phyloP scores from a whole-genome alignment of 92 coral and sea anemone species.

The Desmophyllum pertusum region DNA sequence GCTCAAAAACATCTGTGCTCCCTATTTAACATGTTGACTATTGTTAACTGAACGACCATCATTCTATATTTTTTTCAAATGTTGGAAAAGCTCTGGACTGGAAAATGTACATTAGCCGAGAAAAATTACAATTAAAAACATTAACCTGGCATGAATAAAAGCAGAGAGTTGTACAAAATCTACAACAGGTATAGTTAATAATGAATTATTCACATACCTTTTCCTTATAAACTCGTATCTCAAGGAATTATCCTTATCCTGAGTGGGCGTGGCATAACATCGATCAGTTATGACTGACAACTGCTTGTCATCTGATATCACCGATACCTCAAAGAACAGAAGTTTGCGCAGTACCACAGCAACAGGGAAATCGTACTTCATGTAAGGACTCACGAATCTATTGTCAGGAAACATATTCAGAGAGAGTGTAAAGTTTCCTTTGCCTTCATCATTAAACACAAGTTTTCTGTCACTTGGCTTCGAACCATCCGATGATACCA shows the following conservation, averaged over 20 bases:
- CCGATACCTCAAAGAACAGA: slow-evolving; percentile 62
- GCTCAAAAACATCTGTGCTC: too few species aligned
- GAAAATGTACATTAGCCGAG: too few species aligned
- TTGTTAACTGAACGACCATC: too few species aligned
- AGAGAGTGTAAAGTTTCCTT: slow-evolving; percentile 59
- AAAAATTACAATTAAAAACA: too few species aligned
- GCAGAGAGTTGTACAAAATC: too few species aligned
- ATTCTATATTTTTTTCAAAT: too few species aligned
- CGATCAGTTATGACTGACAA: slow-evolving; percentile 61
- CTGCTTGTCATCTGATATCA: slow-evolving; percentile 57
- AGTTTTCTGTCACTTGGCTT: slow-evolving; percentile 24
- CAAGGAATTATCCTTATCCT: neutral
- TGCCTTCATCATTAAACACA: slow-evolving; percentile 37
- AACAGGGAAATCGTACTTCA: slow-evolving; percentile 49
- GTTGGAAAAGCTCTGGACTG: too few species aligned
- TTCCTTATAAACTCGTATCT: slow-evolving; percentile 6
- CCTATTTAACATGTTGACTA: too few species aligned
- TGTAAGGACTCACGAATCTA: slow-evolving; percentile 33
- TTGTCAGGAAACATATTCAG: slow-evolving; percentile 54
- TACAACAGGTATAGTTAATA: too few species aligned
- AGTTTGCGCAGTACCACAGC: slow-evolving; percentile 53
- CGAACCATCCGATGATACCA: slow-evolving; percentile 34
- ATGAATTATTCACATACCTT: neutral
- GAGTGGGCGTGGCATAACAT: slow-evolving; percentile 72
- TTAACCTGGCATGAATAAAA: too few species aligned